phyloP scores from a whole-genome alignment of 1,140 invertebrate genomes.

The Steinernema feltiae region DNA sequence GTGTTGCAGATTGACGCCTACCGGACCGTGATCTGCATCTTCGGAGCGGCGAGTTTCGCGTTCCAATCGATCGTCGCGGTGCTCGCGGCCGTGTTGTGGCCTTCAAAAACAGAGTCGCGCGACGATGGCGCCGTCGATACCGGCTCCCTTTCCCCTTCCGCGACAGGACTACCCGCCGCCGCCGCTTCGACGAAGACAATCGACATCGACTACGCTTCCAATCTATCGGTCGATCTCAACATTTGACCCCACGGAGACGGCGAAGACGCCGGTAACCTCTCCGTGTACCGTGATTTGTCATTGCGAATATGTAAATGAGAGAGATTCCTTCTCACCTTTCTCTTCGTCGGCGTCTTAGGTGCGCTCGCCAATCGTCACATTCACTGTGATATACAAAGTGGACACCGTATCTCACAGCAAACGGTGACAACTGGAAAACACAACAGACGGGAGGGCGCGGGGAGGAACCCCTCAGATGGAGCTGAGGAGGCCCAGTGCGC shows the following conservation, averaged over 20 bases:
- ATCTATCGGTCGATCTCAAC: conserved; percentile 1
- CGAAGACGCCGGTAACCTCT: background rate
- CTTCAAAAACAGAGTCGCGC: conserved; percentile 11
- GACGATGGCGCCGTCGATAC: conserved; percentile 1
- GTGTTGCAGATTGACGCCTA: background rate
- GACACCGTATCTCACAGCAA: background rate
- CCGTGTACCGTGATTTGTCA: background rate
- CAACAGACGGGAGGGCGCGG: background rate
- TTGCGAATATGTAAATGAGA: background rate
- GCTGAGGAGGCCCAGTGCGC: background rate
- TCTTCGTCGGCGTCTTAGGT: background rate
- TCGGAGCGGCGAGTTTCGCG: background rate
- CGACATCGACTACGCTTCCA: conserved; percentile 9
- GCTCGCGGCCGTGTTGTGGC: background rate
- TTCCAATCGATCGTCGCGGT: conserved; percentile 3
- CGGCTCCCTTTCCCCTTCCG: background rate
- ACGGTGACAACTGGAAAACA: background rate
- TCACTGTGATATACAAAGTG: background rate
- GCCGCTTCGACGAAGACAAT: conserved; percentile 8
- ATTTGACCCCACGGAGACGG: background rate
- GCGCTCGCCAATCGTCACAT: conserved; percentile 4
- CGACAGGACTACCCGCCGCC: background rate
- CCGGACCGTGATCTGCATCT: background rate
- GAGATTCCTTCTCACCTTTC: background rate
- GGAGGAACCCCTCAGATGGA: background rate